Percentiles rank a stretch among this genome's conserved stretches.
Evolutionary conservation across 2,113 vertebrate genomes (phyloP).

Genomic region (Eurypyga helias): DNA sequence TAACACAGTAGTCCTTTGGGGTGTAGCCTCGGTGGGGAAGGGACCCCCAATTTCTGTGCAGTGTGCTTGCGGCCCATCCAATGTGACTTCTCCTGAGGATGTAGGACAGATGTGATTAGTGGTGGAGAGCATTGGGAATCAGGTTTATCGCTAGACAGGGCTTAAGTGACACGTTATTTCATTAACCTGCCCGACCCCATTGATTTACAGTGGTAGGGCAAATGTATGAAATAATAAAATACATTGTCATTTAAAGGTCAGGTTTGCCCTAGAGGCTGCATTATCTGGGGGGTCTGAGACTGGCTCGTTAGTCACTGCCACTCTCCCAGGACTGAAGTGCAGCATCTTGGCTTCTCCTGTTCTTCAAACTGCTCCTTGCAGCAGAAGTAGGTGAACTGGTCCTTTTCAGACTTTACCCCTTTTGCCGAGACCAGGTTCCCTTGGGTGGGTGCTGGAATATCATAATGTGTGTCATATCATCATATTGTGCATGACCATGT

Average conservation of each 20-base stretch:
- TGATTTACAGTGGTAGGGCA: background rate
- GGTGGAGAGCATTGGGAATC: background rate
- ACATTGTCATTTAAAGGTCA: background rate
- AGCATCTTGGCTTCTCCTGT: background rate
- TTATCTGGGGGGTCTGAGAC: background rate
- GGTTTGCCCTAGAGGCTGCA: background rate
- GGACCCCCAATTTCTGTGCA: background rate
- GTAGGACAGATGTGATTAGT: background rate
- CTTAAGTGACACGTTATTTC: background rate
- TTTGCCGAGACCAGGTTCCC: background rate
- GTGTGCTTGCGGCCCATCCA: background rate
- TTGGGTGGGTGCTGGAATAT: background rate
- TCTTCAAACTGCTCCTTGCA: background rate
- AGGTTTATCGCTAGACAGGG: background rate
- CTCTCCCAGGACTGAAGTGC: background rate
- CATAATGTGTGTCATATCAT: fast-evolving
- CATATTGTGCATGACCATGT: background rate
- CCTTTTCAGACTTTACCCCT: background rate
- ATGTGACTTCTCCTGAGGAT: background rate
- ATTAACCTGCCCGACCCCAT: background rate
- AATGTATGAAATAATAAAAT: background rate
- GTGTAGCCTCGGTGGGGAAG: background rate
- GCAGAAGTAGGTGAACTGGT: background rate
- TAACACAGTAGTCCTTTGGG: background rate
- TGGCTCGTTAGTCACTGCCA: background rate